A percentile compares a stretch with the other conserved stretches of the same genome.
Conservation (phyloP, 2,888 invertebrate genomes). For the Lathronympha strigana region DNA sequence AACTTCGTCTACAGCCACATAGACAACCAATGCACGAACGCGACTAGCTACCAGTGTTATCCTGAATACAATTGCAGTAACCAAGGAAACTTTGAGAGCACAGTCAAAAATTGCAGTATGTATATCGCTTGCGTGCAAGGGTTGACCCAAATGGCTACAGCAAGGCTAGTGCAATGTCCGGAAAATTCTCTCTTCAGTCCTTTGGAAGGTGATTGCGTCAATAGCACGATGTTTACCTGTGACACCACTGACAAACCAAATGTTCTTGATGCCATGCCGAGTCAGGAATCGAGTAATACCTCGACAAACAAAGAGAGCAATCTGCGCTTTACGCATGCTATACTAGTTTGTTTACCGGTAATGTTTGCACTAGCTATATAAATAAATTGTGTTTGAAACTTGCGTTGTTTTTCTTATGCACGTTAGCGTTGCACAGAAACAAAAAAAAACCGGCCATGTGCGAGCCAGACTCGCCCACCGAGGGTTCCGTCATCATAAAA, state of each 20-base stretch:
- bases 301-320: slow-evolving; percentile 38
- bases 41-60: slow-evolving; percentile 65
- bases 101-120: slow-evolving; percentile 55
- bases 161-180: slow-evolving; percentile 64
- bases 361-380: slow-evolving; percentile 10
- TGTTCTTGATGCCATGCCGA: slow-evolving; percentile 15
- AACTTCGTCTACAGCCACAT: slow-evolving; percentile 68
- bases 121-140: slow-evolving; percentile 66
- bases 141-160: slow-evolving; percentile 57
- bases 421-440: background rate
- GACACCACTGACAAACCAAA: slow-evolving; percentile 17
- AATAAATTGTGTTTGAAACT: slow-evolving; percentile 25
- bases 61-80: slow-evolving; percentile 59
- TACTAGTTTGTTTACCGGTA: slow-evolving; percentile 26
- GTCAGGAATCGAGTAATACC: slow-evolving; percentile 7
- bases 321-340: slow-evolving; percentile 15
- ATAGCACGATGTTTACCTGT: slow-evolving; percentile 56
- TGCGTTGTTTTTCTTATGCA: slow-evolving; percentile 27
- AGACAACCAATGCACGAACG: slow-evolving; percentile 68
- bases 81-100: slow-evolving; percentile 56
- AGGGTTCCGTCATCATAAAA: too few species aligned
- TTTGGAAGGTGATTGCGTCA: slow-evolving; percentile 54
- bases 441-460: too few species aligned
- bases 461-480: too few species aligned
- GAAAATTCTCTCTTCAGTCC: slow-evolving; percentile 55